Evolutionary conservation across 2,113 vertebrate genomes (phyloP), one percentile per base, ranked within the genome.

Genomic region (Syngnathus typhle): DNA sequence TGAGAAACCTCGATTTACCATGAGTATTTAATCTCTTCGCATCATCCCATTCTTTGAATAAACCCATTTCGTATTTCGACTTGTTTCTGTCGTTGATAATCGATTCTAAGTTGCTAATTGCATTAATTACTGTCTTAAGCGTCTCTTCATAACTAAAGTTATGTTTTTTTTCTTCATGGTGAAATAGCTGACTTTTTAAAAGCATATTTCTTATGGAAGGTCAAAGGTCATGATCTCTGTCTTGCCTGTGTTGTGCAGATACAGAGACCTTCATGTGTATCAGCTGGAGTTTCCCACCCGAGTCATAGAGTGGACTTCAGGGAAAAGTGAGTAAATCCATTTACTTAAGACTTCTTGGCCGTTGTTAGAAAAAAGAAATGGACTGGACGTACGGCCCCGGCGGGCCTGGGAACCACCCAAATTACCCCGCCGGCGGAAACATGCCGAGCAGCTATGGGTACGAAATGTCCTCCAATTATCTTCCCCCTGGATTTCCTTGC

Each of bases 181-280:
- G 49, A 51, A 21, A 21, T 51, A 2, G 47, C 1, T 19, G 6
- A n/a, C 18, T 51, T 51, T 51, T n/a, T 51, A 7, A 51, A 19
- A 51, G 1, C n/a, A 8, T 9, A 49, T 19, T n/a, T n/a, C 18
- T n/a, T n/a, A 6, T 2, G 49, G 7, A 51, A 18, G 19, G 2
- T 16, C 5, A 32, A 49, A 19, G 2, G 7, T 36, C 13, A 18
- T 19, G 12, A 21, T 15, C n/a, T 21, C 19, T 36, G 27, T 43
- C 15, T 65, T 0, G 27, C 8, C 5, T 44, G 9, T 68, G 16
- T 4, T 76, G 60, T 21, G 15, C 67, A 92, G 91, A 44, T 92
- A 92, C 70, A 89, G 69, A 77, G 90, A 92, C 51, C 87, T 92
- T 13, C 87, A 92, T 21, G 83, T 84, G 7, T 92, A 88, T 82